phyloP scores from a whole-genome alignment of 1,140 invertebrate species.

The Drosophila azteca region DNA sequence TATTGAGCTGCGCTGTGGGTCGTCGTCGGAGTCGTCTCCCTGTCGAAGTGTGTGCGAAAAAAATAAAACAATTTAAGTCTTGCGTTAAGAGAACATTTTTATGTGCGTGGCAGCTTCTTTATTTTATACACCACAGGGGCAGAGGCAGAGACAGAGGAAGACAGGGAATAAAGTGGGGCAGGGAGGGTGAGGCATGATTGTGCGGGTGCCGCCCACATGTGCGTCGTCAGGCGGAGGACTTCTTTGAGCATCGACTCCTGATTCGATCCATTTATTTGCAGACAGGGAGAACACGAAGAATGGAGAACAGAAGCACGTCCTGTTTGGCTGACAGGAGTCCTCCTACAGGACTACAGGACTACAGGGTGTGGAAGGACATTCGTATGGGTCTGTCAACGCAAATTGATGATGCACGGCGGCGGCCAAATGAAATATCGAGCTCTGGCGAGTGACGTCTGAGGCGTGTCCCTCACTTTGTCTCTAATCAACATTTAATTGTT shows the following conservation, averaged over 20 bases:
- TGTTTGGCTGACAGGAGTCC: constrained; percentile 11
- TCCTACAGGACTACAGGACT: background rate
- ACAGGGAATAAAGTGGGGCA: background rate
- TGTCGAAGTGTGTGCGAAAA: constrained; percentile 25
- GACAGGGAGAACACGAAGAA: constrained; percentile 1
- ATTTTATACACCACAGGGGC: constrained; percentile 40
- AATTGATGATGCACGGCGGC: constrained; percentile 42
- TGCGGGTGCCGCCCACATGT: constrained; percentile 46
- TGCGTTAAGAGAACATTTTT: constrained; percentile 29
- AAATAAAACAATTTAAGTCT: constrained; percentile 33
- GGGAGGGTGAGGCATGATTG: constrained; percentile 21
- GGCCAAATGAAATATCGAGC: constrained; percentile 32
- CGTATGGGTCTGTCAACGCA: constrained; percentile 38
- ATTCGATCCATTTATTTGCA: constrained; percentile 59
- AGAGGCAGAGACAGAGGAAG: background rate
- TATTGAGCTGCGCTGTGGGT: constrained; percentile 22
- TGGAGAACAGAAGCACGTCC: background rate
- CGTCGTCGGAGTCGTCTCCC: background rate
- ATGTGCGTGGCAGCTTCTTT: constrained; percentile 43
- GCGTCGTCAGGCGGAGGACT: constrained; percentile 13
- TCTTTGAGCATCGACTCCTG: constrained; percentile 38
- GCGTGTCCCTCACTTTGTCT: constrained; percentile 7
- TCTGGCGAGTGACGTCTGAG: constrained; percentile 18
- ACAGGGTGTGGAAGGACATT: constrained; percentile 5
- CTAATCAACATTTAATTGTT: constrained; percentile 68